Percentiles rank a stretch among this genome's conserved stretches.
Conservation (phyloP, 2,888 invertebrate genomes). For the Plebejus anna region DNA sequence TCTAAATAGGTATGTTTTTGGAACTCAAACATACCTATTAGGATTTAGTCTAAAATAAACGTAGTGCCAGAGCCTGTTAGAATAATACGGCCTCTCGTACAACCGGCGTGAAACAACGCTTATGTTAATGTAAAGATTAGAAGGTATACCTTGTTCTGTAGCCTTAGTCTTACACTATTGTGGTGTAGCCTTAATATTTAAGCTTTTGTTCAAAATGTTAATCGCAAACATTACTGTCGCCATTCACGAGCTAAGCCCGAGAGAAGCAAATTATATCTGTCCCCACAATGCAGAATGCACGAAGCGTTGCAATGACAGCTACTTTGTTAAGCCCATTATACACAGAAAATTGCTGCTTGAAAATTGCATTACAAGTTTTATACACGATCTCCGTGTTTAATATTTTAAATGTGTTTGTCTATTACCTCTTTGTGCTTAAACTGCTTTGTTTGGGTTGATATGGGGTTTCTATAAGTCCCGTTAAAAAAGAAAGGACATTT, state of each 20-base stretch:
- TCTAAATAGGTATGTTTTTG: too few relatives aligned
- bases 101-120: neutral
- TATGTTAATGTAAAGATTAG: neutral
- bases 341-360: neutral
- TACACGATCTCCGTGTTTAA: neutral
- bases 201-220: constrained; percentile 1
- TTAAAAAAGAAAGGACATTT: too few relatives aligned
- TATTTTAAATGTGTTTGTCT: neutral
- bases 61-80: too few relatives aligned
- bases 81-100: too few relatives aligned
- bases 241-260: neutral
- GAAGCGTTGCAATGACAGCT: neutral
- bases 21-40: too few relatives aligned
- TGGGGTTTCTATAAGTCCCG: too few relatives aligned
- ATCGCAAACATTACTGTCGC: neutral
- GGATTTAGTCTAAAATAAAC: too few relatives aligned
- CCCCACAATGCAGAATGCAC: constrained; percentile 1
- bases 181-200: neutral
- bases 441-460: too few relatives aligned
- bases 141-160: neutral
- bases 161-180: neutral
- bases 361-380: neutral
- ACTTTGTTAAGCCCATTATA: neutral
- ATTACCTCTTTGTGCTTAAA: neutral
- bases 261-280: constrained; percentile 7